Evolutionary conservation across 2,113 vertebrate genomes (phyloP).

Genomic region (Camelus bactrianus): DNA sequence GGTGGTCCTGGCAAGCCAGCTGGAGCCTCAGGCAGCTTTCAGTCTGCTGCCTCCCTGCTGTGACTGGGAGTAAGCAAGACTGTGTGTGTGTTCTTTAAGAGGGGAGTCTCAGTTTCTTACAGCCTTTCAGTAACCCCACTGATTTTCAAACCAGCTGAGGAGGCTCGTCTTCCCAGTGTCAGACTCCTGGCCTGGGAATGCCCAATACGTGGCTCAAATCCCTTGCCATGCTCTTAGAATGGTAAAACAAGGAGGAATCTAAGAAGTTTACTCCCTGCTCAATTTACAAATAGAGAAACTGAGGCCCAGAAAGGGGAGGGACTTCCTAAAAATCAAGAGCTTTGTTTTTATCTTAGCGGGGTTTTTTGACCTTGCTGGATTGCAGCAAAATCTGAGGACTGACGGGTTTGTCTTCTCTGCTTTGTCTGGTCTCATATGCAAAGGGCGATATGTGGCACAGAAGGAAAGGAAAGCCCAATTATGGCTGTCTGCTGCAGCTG

Average conservation of each 20-base stretch:
- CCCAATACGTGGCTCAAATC: too few relatives aligned
- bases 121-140: too few relatives aligned
- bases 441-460: not conserved
- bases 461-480: not conserved
- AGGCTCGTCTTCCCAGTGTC: too few relatives aligned
- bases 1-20: too few relatives aligned
- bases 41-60: too few relatives aligned
- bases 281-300: not conserved
- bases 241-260: not conserved
- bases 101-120: too few relatives aligned
- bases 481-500: not conserved
- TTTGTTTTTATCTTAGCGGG: not conserved
- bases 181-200: too few relatives aligned
- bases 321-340: not conserved
- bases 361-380: not conserved
- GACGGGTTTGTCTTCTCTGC: conserved; percentile 25
- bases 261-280: not conserved
- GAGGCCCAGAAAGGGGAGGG: not conserved
- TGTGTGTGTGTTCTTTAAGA: too few relatives aligned
- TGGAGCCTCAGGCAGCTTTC: too few relatives aligned
- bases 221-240: not conserved
- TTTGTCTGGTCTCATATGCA: not conserved
- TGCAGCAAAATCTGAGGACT: not conserved
- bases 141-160: too few relatives aligned
- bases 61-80: too few relatives aligned